phyloP scores from a whole-genome alignment of 2,888 invertebrate genomes.

The Liopterus haemorrhoidalis region DNA sequence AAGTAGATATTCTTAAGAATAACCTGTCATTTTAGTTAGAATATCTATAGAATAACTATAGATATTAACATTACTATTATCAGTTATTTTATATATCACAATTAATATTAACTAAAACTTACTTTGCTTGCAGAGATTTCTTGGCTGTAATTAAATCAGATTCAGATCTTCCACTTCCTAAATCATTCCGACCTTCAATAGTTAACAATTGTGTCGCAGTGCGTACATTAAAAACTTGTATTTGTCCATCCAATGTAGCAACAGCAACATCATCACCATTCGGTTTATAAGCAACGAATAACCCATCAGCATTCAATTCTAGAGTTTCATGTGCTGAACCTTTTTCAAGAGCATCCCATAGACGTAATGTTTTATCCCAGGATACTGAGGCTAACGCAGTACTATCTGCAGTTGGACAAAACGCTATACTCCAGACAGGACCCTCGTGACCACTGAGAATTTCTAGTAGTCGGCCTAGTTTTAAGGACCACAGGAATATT shows the following conservation, averaged over 20 bases:
- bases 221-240: slow-evolving; percentile 71
- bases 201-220: slow-evolving; percentile 65
- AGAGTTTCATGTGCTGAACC: slow-evolving; percentile 78
- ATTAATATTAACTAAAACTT: slow-evolving; percentile 40
- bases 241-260: slow-evolving; percentile 81
- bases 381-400: slow-evolving; percentile 79
- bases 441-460: slow-evolving; percentile 89
- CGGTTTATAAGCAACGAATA: slow-evolving; percentile 81
- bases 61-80: neutral
- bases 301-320: slow-evolving; percentile 68
- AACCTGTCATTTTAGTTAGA: neutral
- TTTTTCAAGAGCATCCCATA: slow-evolving; percentile 88
- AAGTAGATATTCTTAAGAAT: too few species aligned
- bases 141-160: slow-evolving; percentile 83
- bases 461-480: slow-evolving; percentile 86
- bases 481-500: slow-evolving; percentile 92
- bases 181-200: slow-evolving; percentile 85
- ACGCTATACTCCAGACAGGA: slow-evolving; percentile 74
- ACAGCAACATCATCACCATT: slow-evolving; percentile 91
- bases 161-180: slow-evolving; percentile 78
- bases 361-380: slow-evolving; percentile 87
- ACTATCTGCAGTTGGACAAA: slow-evolving; percentile 67
- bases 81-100: too few species aligned
- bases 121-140: slow-evolving; percentile 79
- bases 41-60: too few species aligned